Conservation (phyloP, 2,797 vertebrate genomes). For the Chiroxiphia lanceolata region DNA sequence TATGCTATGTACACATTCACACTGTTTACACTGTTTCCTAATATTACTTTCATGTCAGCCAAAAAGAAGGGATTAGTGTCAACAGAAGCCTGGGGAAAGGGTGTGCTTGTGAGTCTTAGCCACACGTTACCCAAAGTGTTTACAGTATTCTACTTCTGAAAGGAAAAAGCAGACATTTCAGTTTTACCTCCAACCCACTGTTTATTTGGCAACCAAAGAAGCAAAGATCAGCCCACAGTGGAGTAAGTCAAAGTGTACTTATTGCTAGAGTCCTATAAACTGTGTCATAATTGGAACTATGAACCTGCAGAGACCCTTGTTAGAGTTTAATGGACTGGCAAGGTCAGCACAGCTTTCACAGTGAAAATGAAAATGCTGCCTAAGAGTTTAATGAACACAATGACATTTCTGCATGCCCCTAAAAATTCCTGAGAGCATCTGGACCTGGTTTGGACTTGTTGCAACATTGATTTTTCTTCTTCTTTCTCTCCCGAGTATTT, state of each 20-base stretch:
- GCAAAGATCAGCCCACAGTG: slow-evolving; percentile 25
- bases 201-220: slow-evolving; percentile 16
- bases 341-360: slow-evolving; percentile 31
- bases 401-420: slow-evolving; percentile 9
- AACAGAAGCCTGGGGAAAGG: background rate
- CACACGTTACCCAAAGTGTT: background rate
- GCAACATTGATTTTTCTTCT: background rate
- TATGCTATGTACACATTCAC: background rate
- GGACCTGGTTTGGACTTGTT: background rate
- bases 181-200: background rate
- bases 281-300: slow-evolving; percentile 36
- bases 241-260: slow-evolving; percentile 4
- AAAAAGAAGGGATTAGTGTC: background rate
- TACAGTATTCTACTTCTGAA: background rate
- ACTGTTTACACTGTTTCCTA: background rate
- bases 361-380: slow-evolving; percentile 33
- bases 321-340: slow-evolving; percentile 57
- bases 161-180: background rate
- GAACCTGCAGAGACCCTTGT: slow-evolving; percentile 33
- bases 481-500: background rate
- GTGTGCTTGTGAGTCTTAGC: background rate
- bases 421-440: slow-evolving; percentile 16
- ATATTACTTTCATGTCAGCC: background rate
- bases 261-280: slow-evolving; percentile 22
- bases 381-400: slow-evolving; percentile 32